Evolutionary conservation across 2,797 vertebrate species (phyloP).

Genomic region (Cynopterus sphinx): DNA sequence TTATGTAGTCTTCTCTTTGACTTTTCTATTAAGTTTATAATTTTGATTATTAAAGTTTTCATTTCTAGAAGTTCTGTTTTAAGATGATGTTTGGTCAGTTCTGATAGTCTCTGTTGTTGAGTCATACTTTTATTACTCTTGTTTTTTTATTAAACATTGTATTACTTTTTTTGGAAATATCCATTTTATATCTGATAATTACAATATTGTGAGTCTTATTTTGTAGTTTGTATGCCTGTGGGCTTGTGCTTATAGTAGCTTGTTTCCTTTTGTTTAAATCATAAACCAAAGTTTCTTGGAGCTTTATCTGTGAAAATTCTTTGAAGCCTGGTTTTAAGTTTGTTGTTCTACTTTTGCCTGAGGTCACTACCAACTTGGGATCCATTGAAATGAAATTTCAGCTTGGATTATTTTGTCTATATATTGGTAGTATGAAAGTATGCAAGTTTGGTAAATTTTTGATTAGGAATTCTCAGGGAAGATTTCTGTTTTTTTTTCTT

Average conservation of each 20-base stretch:
- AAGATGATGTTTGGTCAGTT: background rate
- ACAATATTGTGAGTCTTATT: background rate
- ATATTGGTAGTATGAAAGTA: background rate
- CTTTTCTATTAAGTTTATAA: background rate
- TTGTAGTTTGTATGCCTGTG: background rate
- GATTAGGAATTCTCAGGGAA: background rate
- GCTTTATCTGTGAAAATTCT: background rate
- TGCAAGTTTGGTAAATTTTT: background rate
- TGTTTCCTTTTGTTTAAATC: background rate
- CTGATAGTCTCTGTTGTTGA: background rate
- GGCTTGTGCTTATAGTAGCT: background rate
- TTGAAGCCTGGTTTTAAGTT: background rate
- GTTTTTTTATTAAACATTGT: background rate
- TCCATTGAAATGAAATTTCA: background rate
- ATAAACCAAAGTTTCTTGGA: background rate
- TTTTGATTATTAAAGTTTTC: background rate
- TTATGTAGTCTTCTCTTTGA: background rate
- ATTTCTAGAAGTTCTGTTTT: background rate
- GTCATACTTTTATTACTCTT: background rate
- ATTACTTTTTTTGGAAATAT: too few species aligned
- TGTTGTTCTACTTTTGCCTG: background rate
- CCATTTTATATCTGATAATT: background rate
- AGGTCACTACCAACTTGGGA: background rate
- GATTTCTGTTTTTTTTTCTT: background rate
- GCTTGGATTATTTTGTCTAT: background rate